Percentiles rank a stretch among this genome's conserved stretches.
phyloP scores from a whole-genome alignment of 2,888 invertebrate genomes.

The Anoplius nigerrimus region DNA sequence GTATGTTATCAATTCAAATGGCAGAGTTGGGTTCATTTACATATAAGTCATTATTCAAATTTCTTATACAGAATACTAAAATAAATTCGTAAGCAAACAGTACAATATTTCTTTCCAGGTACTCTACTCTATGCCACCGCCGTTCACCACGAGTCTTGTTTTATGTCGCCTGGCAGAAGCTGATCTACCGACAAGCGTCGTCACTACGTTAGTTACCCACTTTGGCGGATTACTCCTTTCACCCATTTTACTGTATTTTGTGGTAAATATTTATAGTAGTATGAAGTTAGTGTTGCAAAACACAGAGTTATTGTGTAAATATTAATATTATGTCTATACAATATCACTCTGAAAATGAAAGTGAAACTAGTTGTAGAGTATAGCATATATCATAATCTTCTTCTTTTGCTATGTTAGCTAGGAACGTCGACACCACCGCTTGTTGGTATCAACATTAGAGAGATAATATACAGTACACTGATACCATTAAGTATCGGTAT shows the following conservation, averaged over 20 bases:
- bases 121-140: constrained; percentile 72
- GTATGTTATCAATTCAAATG: not conserved
- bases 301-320: not conserved
- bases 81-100: not conserved
- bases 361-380: not conserved
- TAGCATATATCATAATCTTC: constrained; percentile 7
- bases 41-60: not conserved
- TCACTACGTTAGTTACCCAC: constrained; percentile 66
- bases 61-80: constrained; percentile 2
- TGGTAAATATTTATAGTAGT: constrained; percentile 57
- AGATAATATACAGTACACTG: constrained; percentile 67
- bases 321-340: not conserved
- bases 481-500: constrained; percentile 68
- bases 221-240: constrained; percentile 69
- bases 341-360: not conserved
- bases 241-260: constrained; percentile 68
- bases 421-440: constrained; percentile 69
- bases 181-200: constrained; percentile 70
- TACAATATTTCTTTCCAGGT: constrained; percentile 58
- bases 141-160: constrained; percentile 69
- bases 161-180: constrained; percentile 67
- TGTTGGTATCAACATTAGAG: constrained; percentile 68
- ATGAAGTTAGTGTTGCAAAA: no score
- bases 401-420: constrained; percentile 52
- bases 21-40: not conserved